Evolutionary conservation across 2,113 vertebrate genomes (phyloP).

Genomic region (Heloderma charlesbogerti): DNA sequence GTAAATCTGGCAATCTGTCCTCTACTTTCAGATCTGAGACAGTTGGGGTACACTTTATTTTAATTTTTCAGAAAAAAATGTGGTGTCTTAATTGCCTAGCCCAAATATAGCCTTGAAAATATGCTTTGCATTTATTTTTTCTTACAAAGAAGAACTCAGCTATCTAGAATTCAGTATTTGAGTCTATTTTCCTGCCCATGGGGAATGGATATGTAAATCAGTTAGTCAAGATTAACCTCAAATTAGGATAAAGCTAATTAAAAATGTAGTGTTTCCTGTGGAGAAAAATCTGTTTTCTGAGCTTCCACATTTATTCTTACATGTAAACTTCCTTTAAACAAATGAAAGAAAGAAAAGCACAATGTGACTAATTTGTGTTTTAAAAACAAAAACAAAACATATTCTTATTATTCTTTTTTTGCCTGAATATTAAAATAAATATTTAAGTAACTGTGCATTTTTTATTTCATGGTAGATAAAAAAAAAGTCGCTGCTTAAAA

Average conservation of each 20-base stretch:
- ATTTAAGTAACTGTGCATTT: background rate
- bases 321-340: background rate
- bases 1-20: background rate
- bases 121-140: background rate
- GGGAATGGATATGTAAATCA: conserved; percentile 31
- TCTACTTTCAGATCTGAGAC: background rate
- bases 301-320: background rate
- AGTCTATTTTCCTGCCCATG: background rate
- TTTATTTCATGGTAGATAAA: background rate
- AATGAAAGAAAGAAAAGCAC: background rate
- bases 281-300: background rate
- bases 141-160: background rate
- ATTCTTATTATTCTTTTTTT: background rate
- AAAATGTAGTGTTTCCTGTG: conserved; percentile 18
- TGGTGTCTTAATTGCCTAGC: background rate
- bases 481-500: background rate
- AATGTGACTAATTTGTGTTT: conserved; percentile 1
- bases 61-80: background rate
- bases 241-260: conserved; percentile 37
- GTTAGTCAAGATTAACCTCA: conserved; percentile 21
- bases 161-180: background rate
- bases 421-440: background rate
- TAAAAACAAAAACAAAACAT: conserved; percentile 22
- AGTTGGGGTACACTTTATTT: background rate
- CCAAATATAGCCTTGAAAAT: background rate